Conservation (phyloP, 2,113 vertebrate species). For the Chaetops frenatus region DNA sequence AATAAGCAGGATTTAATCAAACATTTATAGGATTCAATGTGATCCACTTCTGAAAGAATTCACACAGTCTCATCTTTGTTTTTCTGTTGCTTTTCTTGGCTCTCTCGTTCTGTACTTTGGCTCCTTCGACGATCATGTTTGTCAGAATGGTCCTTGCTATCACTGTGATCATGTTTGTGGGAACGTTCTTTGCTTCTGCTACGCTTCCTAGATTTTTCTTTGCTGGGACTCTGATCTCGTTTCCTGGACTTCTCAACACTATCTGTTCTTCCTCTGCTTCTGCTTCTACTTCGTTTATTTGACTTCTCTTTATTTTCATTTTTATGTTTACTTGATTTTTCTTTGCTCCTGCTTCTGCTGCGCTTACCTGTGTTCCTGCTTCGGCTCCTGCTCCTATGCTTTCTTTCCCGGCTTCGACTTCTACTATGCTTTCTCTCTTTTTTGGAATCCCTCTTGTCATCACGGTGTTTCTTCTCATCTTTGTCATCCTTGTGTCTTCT, state of each 20-base stretch:
- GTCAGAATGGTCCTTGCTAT: slow-evolving; percentile 79
- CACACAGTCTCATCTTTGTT: slow-evolving; percentile 78
- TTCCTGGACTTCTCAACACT: slow-evolving; percentile 82
- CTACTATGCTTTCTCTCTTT: slow-evolving; percentile 80
- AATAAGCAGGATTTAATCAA: slow-evolving; percentile 75
- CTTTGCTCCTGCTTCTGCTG: slow-evolving; percentile 82
- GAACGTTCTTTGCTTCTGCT: slow-evolving; percentile 81
- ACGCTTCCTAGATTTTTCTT: slow-evolving; percentile 81
- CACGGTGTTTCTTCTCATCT: slow-evolving; percentile 78
- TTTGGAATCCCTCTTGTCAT: slow-evolving; percentile 82
- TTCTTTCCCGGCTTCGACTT: slow-evolving; percentile 81
- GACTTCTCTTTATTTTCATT: slow-evolving; percentile 77
- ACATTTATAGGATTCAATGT: slow-evolving; percentile 83
- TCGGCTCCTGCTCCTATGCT: slow-evolving; percentile 74
- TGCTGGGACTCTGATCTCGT: slow-evolving; percentile 82
- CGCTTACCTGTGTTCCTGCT: slow-evolving; percentile 77
- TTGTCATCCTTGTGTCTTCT: slow-evolving; percentile 80
- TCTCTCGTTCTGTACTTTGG: slow-evolving; percentile 79
- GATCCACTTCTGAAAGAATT: slow-evolving; percentile 75
- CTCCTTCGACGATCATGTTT: slow-evolving; percentile 80
- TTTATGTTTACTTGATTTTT: slow-evolving; percentile 81
- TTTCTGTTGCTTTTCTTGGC: slow-evolving; percentile 76
- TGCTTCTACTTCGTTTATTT: slow-evolving; percentile 74
- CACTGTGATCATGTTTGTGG: slow-evolving; percentile 80
- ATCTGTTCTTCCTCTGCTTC: slow-evolving; percentile 78